phyloP scores from a whole-genome alignment of 2,888 invertebrate genomes.

The Meliscaeva auricollis region DNA sequence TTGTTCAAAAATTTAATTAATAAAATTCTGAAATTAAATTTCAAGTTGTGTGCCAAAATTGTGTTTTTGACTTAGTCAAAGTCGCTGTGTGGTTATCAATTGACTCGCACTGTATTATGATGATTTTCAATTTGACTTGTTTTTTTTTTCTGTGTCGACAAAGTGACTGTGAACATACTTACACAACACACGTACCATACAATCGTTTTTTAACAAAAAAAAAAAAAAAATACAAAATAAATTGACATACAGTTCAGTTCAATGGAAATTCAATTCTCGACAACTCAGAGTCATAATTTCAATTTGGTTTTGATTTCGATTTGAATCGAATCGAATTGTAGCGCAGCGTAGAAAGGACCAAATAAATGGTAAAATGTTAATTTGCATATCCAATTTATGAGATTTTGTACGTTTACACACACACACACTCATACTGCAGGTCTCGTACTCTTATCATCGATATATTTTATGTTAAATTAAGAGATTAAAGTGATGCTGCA shows the following conservation, averaged over 20 bases:
- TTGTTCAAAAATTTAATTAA: too few species aligned
- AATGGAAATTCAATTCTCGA: conserved; percentile 23
- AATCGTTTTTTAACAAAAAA: conserved; percentile 5
- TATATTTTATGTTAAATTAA: conserved; percentile 69
- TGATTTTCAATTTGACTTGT: conserved; percentile 31
- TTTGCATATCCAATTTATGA: conserved; percentile 69
- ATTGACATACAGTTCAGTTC: conserved; percentile 29
- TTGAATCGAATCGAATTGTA: background rate
- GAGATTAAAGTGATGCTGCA: conserved; percentile 49
- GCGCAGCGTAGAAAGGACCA: background rate
- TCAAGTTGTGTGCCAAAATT: too few species aligned
- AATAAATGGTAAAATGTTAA: conserved; percentile 33
- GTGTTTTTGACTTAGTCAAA: too few species aligned
- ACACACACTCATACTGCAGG: background rate
- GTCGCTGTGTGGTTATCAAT: too few species aligned
- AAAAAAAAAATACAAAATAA: background rate
- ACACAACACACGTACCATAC: background rate
- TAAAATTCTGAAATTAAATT: too few species aligned
- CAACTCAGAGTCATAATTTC: conserved; percentile 10
- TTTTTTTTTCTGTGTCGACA: background rate
- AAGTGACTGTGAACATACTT: background rate
- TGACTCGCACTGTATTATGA: background rate
- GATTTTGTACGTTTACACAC: conserved; percentile 21
- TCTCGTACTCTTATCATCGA: conserved; percentile 52
- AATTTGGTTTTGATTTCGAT: conserved; percentile 14